Percentiles rank a stretch among this genome's conserved stretches.
phyloP scores from a whole-genome alignment of 2,113 vertebrate genomes.

The Hylia prasina region DNA sequence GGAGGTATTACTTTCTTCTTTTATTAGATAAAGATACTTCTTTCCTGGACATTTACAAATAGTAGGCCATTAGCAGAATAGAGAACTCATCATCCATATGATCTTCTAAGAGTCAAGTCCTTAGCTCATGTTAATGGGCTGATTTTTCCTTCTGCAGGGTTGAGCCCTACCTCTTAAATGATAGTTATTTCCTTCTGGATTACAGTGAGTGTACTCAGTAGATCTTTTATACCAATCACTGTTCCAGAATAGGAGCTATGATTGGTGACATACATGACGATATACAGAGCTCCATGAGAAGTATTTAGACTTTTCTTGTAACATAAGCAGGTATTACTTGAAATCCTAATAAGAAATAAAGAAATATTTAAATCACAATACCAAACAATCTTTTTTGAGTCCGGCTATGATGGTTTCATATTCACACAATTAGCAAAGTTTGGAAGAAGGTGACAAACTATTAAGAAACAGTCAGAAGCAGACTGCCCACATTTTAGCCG shows the following conservation, averaged over 20 bases:
- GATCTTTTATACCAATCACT: background rate
- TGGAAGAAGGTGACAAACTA: background rate
- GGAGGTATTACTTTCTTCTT: background rate
- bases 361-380: background rate
- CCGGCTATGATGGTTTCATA: background rate
- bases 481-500: background rate
- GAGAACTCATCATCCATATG: background rate
- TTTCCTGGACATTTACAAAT: background rate
- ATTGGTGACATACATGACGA: background rate
- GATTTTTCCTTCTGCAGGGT: background rate
- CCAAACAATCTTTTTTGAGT: background rate
- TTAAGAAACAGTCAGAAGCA: background rate
- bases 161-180: background rate
- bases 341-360: background rate
- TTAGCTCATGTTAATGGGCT: background rate
- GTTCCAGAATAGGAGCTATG: background rate
- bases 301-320: background rate
- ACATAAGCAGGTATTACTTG: background rate
- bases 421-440: background rate
- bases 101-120: background rate
- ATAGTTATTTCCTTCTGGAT: background rate
- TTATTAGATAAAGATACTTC: background rate
- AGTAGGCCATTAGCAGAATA: background rate
- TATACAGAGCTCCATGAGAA: background rate
- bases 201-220: background rate